Conservation (phyloP, 30 jellyfish, hydroid and myxozoan genomes). For the Mastigias papua region DNA sequence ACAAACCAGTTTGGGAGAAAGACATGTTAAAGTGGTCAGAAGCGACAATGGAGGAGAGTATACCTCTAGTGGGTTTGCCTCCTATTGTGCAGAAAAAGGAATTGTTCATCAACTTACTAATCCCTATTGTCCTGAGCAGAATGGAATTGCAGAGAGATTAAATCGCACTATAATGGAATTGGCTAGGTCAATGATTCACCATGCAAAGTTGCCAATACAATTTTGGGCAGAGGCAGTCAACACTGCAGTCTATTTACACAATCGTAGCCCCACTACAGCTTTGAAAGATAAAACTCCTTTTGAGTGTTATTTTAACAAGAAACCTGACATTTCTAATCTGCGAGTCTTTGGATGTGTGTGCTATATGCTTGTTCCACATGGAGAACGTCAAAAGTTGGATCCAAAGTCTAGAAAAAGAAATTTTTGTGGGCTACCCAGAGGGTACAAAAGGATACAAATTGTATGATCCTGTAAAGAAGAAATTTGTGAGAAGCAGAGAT, state of each 20-base stretch:
- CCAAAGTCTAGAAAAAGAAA: constrained; percentile 55
- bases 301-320: constrained; percentile 41
- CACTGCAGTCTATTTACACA: constrained; percentile 62
- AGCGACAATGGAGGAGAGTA: too few species aligned
- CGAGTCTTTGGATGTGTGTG: constrained; percentile 68
- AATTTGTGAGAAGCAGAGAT: constrained; percentile 67
- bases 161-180: constrained; percentile 33
- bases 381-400: constrained; percentile 52
- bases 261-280: constrained; percentile 66
- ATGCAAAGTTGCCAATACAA: constrained; percentile 33
- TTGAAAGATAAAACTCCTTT: constrained; percentile 57
- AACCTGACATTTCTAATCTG: constrained; percentile 59
- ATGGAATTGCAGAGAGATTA: constrained; percentile 56
- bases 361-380: constrained; percentile 68
- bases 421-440: constrained; percentile 66
- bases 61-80: constrained; percentile 35
- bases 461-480: constrained; percentile 17
- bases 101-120: constrained; percentile 40
- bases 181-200: constrained; percentile 52
- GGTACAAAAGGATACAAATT: constrained; percentile 64
- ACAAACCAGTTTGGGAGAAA: constrained; percentile 27
- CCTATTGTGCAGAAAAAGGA: constrained; percentile 55
- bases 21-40: constrained; percentile 25
- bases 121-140: constrained; percentile 54
- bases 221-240: constrained; percentile 76